Percentiles rank a stretch among this genome's conserved stretches.
phyloP scores from a whole-genome alignment of 1,140 invertebrate species.

The Drosophila erecta region DNA sequence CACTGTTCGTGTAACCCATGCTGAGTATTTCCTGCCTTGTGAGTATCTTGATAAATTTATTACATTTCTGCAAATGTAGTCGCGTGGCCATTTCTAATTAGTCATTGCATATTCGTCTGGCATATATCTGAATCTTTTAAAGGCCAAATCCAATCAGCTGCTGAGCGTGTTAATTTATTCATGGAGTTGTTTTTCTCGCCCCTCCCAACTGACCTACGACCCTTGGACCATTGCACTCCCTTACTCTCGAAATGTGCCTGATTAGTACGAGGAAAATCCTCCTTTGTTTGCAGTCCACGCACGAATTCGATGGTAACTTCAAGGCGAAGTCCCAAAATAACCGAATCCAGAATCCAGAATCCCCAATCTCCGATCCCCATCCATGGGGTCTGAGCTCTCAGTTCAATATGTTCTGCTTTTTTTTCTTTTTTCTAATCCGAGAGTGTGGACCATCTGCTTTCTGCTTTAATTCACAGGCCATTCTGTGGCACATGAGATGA shows the following conservation, averaged over 20 bases:
- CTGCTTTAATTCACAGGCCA: conserved; percentile 57
- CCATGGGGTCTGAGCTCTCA: conserved; percentile 3
- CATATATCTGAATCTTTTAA: conserved; percentile 42
- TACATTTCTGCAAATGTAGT: conserved; percentile 1
- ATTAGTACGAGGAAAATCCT: conserved; percentile 38
- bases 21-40: background rate
- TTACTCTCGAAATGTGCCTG: conserved; percentile 6
- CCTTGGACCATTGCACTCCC: background rate
- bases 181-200: conserved; percentile 48
- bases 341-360: background rate
- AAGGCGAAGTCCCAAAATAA: conserved; percentile 15
- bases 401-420: conserved; percentile 58
- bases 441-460: conserved; percentile 34
- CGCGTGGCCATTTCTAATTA: conserved; percentile 46
- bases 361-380: conserved; percentile 10
- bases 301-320: conserved; percentile 47
- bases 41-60: too few relatives aligned
- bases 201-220: conserved; percentile 24
- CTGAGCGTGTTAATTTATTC: conserved; percentile 76
- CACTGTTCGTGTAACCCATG: background rate
- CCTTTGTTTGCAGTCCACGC: conserved; percentile 70
- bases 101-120: conserved; percentile 63
- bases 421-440: conserved; percentile 54
- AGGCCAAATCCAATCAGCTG: conserved; percentile 73
- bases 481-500: conserved; percentile 58